phyloP scores from a whole-genome alignment of 2,797 vertebrate genomes.

The Melanotaenia parkinsoni region DNA sequence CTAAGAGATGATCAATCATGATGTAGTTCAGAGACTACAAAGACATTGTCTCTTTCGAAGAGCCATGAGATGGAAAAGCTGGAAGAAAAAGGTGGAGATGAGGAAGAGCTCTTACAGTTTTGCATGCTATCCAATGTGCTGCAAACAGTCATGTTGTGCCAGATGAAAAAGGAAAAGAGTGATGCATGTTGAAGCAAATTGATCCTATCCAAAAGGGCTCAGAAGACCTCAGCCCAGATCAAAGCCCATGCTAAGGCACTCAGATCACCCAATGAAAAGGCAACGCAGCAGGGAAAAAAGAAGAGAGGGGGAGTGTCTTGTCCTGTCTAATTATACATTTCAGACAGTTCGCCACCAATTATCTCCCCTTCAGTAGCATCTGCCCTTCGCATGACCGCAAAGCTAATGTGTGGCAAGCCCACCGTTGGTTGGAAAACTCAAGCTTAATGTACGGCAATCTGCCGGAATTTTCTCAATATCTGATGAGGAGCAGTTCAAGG shows the following conservation, averaged over 20 bases:
- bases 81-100: slow-evolving; percentile 39
- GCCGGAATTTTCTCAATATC: slow-evolving; percentile 56
- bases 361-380: slow-evolving; percentile 84
- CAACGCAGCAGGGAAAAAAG: slow-evolving; percentile 51
- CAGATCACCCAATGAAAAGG: slow-evolving; percentile 77
- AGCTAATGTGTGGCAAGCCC: slow-evolving; percentile 76
- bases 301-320: slow-evolving; percentile 79
- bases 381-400: slow-evolving; percentile 83
- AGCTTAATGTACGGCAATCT: slow-evolving; percentile 69
- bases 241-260: slow-evolving; percentile 81
- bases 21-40: slow-evolving; percentile 69
- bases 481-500: slow-evolving; percentile 64
- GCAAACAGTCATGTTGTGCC: slow-evolving; percentile 61
- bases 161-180: slow-evolving; percentile 66
- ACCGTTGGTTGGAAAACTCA: slow-evolving; percentile 64
- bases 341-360: slow-evolving; percentile 85
- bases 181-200: slow-evolving; percentile 81
- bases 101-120: slow-evolving; percentile 64
- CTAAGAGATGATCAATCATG: slow-evolving; percentile 66
- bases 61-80: slow-evolving; percentile 38
- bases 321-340: slow-evolving; percentile 87
- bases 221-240: slow-evolving; percentile 83
- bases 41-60: slow-evolving; percentile 59
- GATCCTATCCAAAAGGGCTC: slow-evolving; percentile 82
- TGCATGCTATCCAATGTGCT: slow-evolving; percentile 49